Conservation (phyloP, 2,888 invertebrate genomes). For the Andrena bicolor region DNA sequence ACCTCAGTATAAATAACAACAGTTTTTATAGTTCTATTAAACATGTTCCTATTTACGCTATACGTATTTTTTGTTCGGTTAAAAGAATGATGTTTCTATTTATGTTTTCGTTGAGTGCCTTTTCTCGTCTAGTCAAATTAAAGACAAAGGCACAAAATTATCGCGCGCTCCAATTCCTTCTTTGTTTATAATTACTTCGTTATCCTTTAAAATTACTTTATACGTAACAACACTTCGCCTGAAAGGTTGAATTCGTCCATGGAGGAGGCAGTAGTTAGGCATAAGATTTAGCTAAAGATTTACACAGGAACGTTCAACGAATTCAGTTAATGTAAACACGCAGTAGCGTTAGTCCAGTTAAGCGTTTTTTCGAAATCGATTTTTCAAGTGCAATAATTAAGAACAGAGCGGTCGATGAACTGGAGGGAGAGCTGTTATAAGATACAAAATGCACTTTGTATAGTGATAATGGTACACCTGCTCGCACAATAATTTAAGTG, state of each 20-base stretch:
- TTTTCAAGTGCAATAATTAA: constrained; percentile 53
- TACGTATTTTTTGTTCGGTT: constrained; percentile 34
- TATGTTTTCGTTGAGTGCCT: constrained; percentile 23
- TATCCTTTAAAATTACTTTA: constrained; percentile 24
- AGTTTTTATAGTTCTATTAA: constrained; percentile 40
- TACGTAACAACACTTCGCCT: constrained; percentile 20
- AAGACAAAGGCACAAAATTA: constrained; percentile 13
- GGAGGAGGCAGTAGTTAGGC: constrained; percentile 33
- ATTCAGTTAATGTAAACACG: constrained; percentile 31
- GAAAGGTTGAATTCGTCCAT: constrained; percentile 54
- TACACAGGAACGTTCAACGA: constrained; percentile 49
- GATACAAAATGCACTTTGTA: constrained; percentile 29
- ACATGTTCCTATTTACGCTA: constrained; percentile 68
- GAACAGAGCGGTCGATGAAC: not conserved
- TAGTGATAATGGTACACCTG: constrained; percentile 30
- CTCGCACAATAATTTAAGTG: constrained; percentile 37
- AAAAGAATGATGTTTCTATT: constrained; percentile 4
- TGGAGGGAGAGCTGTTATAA: constrained; percentile 19
- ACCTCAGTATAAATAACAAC: constrained; percentile 23
- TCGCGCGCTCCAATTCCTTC: not conserved
- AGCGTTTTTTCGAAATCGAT: constrained; percentile 39
- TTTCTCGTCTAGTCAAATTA: constrained; percentile 44
- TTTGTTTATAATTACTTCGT: constrained; percentile 25
- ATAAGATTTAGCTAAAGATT: constrained; percentile 43
- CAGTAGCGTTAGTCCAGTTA: constrained; percentile 40